Evolutionary conservation across 2,113 vertebrate genomes (phyloP), one percentile per base, ranked within the genome.

Genomic region (Chascanopsetta lugubris): DNA sequence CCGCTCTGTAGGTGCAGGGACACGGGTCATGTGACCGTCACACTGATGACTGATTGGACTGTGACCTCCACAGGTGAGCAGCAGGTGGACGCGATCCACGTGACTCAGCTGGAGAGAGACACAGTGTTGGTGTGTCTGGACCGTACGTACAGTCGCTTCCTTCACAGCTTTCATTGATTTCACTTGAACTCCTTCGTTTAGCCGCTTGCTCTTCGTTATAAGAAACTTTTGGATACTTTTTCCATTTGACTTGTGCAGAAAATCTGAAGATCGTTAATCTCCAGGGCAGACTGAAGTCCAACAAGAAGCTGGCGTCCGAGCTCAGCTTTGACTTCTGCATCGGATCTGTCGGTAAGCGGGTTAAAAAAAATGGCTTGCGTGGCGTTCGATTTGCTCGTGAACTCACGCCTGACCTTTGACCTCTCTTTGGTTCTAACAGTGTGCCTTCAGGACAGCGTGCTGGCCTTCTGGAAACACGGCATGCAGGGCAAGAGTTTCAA

Each of bases 401-500:
- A n/a, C n/a, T n/a, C n/a, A n/a, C n/a, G n/a, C n/a, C n/a, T n/a
- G n/a, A n/a, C n/a, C n/a, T n/a, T n/a, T 18, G n/a, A 7, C 24
- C 38, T 49, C 30, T 47, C 13, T 27, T n/a, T n/a, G n/a, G 38
- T 15, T 66, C 3, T 50, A 10, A 46, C 83, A 99, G 97, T 99
- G 82, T 99, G 96, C 89, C 96, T 99, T 88, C 97, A 98, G 72
- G 97, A 99, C 92, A 99, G 97, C 4, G 96, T 99, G 49, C 81
- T 99, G 85, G 97, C 97, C 83, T 99, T 99, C 92, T 99, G 97
- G 97, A 99, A 97, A 49, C 97, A 99, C 0, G 97, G 97, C 32
- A 99, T 99, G 97, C 97, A 99, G 85, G 97, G 97, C 51, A 98
- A 98, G 81, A 99, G 95, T 93, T 99, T 99, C 88, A 98, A 94